A percentile compares a stretch with the other conserved stretches of the same genome.
These are phyloP conservation scores for Phenganax marumi DNA, from an alignment of 92 coral and sea anemone genomes.

Conservation along the genomic window DNA sequence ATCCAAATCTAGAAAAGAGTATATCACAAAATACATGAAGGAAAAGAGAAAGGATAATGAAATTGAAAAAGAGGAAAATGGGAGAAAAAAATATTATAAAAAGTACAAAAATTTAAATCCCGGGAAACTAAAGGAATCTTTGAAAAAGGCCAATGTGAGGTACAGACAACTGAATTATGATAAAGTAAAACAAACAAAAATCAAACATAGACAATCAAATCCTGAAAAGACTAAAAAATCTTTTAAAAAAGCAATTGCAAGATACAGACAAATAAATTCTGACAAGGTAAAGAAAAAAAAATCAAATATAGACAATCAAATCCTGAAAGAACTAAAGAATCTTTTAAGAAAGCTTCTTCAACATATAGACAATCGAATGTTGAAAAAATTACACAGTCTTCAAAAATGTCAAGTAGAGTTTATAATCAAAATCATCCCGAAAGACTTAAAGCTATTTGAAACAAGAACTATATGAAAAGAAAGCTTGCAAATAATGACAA, in stretches of 20 bases:
- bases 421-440: neutral
- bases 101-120: constrained; percentile 24
- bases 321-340: constrained; percentile 35
- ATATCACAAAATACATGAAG: constrained; percentile 46
- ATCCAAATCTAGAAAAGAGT: constrained; percentile 41
- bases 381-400: neutral
- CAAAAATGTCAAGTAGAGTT: constrained; percentile 1
- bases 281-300: no score
- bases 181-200: no score
- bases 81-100: constrained; percentile 26
- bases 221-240: constrained; percentile 42
- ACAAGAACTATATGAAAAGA: neutral
- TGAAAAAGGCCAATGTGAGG: constrained; percentile 32
- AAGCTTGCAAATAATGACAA: neutral
- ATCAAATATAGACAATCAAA: no score
- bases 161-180: no score
- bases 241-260: constrained; percentile 22
- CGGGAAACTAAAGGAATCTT: constrained; percentile 39
- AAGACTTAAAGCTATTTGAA: neutral
- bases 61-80: constrained; percentile 1
- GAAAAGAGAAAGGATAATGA: constrained; percentile 12
- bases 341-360: constrained; percentile 25
- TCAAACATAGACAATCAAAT: no score
- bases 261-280: constrained; percentile 32
- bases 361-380: no score